Conservation (phyloP, 2,113 vertebrate species). For the Rhabdomys dilectus region DNA sequence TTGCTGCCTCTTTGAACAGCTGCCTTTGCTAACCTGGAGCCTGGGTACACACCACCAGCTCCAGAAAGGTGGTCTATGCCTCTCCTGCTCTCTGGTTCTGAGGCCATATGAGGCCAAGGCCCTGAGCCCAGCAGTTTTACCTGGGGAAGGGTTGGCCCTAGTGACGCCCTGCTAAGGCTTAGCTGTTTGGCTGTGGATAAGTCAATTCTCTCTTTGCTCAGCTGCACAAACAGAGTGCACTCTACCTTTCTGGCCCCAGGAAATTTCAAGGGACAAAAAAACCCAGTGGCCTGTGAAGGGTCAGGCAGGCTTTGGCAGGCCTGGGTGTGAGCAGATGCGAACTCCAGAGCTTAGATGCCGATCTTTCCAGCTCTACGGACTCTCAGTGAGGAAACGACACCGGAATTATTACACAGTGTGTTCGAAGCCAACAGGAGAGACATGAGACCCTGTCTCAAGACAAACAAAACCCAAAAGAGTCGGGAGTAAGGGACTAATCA, state of each 20-base stretch:
- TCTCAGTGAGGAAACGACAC: not conserved
- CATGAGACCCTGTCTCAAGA: not conserved
- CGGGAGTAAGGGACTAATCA: not conserved
- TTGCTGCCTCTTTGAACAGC: not conserved
- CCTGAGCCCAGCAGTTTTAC: not conserved
- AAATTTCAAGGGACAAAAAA: not conserved
- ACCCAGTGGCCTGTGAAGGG: not conserved
- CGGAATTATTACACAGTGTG: not conserved
- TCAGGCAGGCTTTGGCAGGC: not conserved
- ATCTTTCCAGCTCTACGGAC: accelerated
- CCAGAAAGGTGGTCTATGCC: not conserved
- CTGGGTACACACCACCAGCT: accelerated
- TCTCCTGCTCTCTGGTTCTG: not conserved
- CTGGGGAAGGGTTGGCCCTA: not conserved
- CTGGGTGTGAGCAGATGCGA: not conserved
- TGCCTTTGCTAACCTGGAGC: not conserved
- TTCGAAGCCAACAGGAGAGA: not conserved
- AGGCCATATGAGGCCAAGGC: not conserved
- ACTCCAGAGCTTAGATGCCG: not conserved
- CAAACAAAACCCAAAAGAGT: not conserved
- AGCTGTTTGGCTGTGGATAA: not conserved
- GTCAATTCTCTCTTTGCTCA: not conserved
- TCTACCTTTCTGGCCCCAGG: not conserved
- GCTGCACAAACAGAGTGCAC: not conserved
- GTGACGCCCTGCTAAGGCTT: not conserved